Evolutionary conservation across 2,888 invertebrate genomes (phyloP).

Genomic region (Eudemis profundana): DNA sequence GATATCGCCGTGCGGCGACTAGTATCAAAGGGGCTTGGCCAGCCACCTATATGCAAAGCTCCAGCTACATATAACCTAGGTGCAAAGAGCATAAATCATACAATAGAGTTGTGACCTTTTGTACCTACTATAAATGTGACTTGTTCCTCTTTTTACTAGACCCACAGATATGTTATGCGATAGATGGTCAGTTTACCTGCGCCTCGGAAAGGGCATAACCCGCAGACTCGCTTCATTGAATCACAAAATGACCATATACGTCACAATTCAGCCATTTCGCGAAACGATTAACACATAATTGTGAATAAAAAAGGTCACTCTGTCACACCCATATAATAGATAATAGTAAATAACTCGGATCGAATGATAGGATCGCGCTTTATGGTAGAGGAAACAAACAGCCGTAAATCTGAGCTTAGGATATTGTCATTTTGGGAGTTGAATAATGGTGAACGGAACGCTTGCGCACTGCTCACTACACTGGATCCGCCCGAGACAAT

Average conservation of each 20-base stretch:
- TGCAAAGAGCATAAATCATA: too few species aligned
- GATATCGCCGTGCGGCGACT: too few species aligned
- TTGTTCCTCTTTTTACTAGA: too few species aligned
- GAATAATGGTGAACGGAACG: neutral
- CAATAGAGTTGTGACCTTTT: too few species aligned
- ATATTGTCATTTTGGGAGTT: neutral
- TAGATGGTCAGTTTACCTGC: neutral
- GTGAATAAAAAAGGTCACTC: slow-evolving; percentile 54
- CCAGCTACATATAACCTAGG: too few species aligned
- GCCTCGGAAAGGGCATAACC: neutral
- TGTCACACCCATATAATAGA: slow-evolving; percentile 29
- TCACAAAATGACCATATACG: slow-evolving; percentile 22
- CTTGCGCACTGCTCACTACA: too few species aligned
- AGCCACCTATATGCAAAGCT: too few species aligned
- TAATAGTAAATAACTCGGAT: slow-evolving; percentile 8
- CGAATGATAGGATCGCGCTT: slow-evolving; percentile 11
- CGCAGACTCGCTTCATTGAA: neutral
- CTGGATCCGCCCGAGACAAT: too few species aligned
- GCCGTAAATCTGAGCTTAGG: neutral
- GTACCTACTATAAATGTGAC: too few species aligned
- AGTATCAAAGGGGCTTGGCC: too few species aligned
- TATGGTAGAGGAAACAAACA: slow-evolving; percentile 17
- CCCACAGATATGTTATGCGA: too few species aligned
- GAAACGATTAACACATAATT: slow-evolving; percentile 58
- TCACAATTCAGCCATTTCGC: slow-evolving; percentile 5